Percentiles rank a stretch among this genome's conserved stretches.
These are phyloP conservation scores for Acronicta alni DNA, from an alignment of 2,888 invertebrate species.

Conservation along the genomic window DNA sequence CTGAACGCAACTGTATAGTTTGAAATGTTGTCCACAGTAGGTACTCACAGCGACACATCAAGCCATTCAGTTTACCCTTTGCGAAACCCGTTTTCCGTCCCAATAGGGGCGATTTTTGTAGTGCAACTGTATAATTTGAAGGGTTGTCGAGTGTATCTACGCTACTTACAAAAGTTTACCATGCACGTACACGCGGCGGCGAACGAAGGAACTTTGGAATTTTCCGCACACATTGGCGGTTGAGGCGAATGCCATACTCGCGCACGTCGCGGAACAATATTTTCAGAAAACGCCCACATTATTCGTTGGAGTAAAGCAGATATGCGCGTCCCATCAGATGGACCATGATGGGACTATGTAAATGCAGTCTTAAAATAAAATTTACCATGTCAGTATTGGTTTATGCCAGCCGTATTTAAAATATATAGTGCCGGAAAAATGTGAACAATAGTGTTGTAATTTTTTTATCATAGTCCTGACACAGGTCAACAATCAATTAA, in stretches of 20 bases:
- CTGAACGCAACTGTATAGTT: too few species aligned
- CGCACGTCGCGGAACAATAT: constrained; percentile 24
- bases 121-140: too few species aligned
- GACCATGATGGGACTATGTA: constrained; percentile 3
- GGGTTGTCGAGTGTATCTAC: too few species aligned
- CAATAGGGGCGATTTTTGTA: too few species aligned
- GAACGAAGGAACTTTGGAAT: constrained; percentile 28
- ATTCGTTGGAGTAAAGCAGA: constrained; percentile 19
- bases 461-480: too few species aligned
- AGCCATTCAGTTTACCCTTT: too few species aligned
- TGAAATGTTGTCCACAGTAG: too few species aligned
- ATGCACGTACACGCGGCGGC: constrained; percentile 26
- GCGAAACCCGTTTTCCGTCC: too few species aligned
- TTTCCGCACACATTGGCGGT: constrained; percentile 30
- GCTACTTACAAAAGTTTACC: constrained; percentile 26
- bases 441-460: too few species aligned
- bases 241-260: constrained; percentile 9
- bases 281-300: constrained; percentile 27
- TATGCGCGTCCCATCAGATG: constrained; percentile 4
- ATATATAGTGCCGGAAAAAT: too few species aligned
- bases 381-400: background rate
- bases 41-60: too few species aligned
- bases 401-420: background rate
- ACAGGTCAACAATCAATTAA: too few species aligned
- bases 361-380: constrained; percentile 11